phyloP scores from a whole-genome alignment of 2,113 vertebrate species.

The Peucedramus taeniatus region DNA sequence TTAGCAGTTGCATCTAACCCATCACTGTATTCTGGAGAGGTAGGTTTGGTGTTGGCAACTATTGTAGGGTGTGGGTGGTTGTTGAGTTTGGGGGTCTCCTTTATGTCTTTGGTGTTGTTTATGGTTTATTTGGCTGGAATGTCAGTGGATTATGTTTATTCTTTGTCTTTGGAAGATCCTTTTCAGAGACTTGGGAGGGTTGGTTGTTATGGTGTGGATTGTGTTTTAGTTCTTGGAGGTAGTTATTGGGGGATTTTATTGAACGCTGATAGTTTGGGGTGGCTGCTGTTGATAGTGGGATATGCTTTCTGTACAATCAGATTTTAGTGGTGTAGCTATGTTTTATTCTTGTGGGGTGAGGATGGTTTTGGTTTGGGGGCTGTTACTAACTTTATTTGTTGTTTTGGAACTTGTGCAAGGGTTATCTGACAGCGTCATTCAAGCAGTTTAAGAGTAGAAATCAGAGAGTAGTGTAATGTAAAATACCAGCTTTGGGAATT shows the following conservation, averaged over 20 bases:
- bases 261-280: background rate
- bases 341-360: background rate
- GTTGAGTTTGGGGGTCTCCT: background rate
- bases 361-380: background rate
- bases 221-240: background rate
- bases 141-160: background rate
- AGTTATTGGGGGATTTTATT: too few species aligned
- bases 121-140: background rate
- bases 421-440: background rate
- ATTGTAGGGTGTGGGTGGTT: background rate
- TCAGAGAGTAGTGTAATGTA: background rate
- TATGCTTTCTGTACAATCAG: background rate
- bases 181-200: background rate
- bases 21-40: background rate
- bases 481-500: background rate
- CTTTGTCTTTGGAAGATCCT: background rate
- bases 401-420: background rate
- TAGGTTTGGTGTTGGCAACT: background rate
- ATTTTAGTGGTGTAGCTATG: background rate
- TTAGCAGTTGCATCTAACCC: background rate
- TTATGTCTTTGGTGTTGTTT: background rate
- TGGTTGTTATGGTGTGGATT: background rate
- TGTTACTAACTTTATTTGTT: background rate
- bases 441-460: background rate
- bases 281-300: background rate